phyloP scores from a whole-genome alignment of 2,113 vertebrate genomes.

The Myrmecophaga tridactyla region DNA sequence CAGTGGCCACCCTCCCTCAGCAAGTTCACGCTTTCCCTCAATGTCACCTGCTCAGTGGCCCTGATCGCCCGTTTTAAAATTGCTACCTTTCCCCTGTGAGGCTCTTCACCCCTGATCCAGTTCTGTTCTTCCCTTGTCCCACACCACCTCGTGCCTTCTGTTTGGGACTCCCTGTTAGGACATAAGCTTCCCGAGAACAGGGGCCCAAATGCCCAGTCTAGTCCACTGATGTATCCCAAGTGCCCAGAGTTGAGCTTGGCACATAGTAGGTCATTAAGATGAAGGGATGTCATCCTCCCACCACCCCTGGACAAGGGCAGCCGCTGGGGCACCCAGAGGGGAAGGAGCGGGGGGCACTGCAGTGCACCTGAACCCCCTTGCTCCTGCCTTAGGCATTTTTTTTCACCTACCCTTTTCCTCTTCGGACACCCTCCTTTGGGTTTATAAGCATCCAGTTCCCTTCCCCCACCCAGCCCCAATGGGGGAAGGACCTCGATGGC shows the following conservation, averaged over 20 bases:
- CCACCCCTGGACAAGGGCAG: not conserved
- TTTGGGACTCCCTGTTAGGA: too few species aligned
- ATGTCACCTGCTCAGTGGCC: not conserved
- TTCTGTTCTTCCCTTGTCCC: not conserved
- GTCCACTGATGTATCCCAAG: not conserved
- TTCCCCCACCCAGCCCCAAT: not conserved
- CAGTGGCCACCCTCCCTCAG: too few species aligned
- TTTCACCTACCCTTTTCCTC: too few species aligned
- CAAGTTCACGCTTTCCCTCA: not conserved
- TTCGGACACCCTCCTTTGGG: not conserved
- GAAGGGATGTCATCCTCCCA: not conserved
- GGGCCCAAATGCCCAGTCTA: too few species aligned
- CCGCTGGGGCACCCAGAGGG: not conserved
- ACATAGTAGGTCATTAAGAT: too few species aligned
- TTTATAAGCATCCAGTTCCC: not conserved
- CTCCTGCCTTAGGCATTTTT: too few species aligned
- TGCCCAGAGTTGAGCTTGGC: too few species aligned
- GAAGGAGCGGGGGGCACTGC: not conserved
- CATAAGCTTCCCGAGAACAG: not conserved
- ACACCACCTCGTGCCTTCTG: not conserved
- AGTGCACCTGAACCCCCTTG: not conserved
- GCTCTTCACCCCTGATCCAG: too few species aligned
- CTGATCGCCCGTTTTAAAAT: not conserved
- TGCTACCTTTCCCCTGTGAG: not conserved
- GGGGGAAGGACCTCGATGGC: too few species aligned